phyloP scores from a whole-genome alignment of 2,888 invertebrate genomes.

The Catocala sponsa region DNA sequence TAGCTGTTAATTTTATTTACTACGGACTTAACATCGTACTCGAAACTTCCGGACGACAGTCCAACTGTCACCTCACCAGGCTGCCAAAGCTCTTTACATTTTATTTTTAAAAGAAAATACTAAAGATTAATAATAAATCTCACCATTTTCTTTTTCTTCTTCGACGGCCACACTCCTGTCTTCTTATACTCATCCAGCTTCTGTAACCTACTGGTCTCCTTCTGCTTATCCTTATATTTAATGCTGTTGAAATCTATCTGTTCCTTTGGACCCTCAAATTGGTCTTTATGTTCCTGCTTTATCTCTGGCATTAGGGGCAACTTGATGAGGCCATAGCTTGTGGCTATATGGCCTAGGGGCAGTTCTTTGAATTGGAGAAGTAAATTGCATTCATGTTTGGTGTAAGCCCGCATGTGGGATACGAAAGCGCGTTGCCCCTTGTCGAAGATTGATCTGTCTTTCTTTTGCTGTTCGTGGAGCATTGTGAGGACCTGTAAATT shows the following conservation, averaged over 20 bases:
- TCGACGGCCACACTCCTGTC: slow-evolving; percentile 93
- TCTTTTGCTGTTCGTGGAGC: slow-evolving; percentile 89
- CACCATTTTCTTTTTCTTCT: slow-evolving; percentile 87
- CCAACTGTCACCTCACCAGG: too few species aligned
- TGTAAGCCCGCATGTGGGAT: slow-evolving; percentile 97
- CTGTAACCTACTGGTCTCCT: slow-evolving; percentile 91
- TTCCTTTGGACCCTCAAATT: slow-evolving; percentile 81
- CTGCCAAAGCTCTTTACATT: too few species aligned
- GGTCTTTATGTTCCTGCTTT: slow-evolving; percentile 88
- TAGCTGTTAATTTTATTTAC: too few species aligned
- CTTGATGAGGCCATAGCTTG: slow-evolving; percentile 95
- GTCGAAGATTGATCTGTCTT: slow-evolving; percentile 94
- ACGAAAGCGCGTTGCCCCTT: slow-evolving; percentile 97
- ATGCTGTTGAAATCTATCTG: slow-evolving; percentile 92
- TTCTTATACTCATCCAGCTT: slow-evolving; percentile 91
- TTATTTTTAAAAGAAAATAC: too few species aligned
- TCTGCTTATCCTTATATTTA: slow-evolving; percentile 93
- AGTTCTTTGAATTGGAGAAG: slow-evolving; percentile 96
- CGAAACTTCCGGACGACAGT: too few species aligned
- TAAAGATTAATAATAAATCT: slow-evolving; percentile 8
- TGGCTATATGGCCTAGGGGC: slow-evolving; percentile 93
- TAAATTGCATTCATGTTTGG: slow-evolving; percentile 97
- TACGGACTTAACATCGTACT: too few species aligned
- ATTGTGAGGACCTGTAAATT: slow-evolving; percentile 82
- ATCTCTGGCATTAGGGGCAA: slow-evolving; percentile 99